Evolutionary conservation across 2,888 invertebrate genomes (phyloP).

Genomic region (Parthenolecanium corni): DNA sequence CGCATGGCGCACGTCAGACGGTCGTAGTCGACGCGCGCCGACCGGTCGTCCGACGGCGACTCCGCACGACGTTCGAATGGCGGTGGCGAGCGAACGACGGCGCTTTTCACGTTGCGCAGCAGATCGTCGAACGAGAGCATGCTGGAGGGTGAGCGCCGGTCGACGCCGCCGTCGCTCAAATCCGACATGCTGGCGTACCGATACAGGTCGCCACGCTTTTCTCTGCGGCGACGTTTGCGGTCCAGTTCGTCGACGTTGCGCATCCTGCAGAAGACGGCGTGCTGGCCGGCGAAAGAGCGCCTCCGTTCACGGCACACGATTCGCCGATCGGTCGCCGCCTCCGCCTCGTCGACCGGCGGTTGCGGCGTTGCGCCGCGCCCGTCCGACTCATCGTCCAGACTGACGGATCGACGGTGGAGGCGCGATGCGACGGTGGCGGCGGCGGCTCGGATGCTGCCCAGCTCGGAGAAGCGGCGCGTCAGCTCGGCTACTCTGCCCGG

Average conservation of each 20-base stretch:
- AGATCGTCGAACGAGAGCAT: constrained; percentile 13
- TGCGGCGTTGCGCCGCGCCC: neutral
- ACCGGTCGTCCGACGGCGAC: neutral
- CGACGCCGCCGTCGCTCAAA: neutral
- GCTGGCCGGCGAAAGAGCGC: constrained; percentile 20
- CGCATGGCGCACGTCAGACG: constrained; percentile 27
- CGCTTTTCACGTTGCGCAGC: neutral
- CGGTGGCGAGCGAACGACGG: no score
- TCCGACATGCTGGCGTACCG: constrained; percentile 23
- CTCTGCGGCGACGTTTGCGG: neutral
- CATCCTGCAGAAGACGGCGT: constrained; percentile 21
- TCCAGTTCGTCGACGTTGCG: constrained; percentile 26
- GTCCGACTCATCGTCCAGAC: neutral
- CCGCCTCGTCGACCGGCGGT: neutral
- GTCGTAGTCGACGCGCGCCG: constrained; percentile 8
- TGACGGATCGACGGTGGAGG: neutral
- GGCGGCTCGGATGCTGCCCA: constrained; percentile 34
- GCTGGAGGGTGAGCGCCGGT: neutral
- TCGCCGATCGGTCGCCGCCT: neutral
- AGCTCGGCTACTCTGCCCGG: constrained; percentile 56
- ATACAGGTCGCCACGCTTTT: constrained; percentile 1
- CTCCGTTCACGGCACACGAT: constrained; percentile 6
- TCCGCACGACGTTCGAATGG: no score
- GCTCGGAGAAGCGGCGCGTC: constrained; percentile 51
- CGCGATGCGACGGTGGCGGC: neutral